These are phyloP conservation scores for Nomada fabriciana DNA, from an alignment of 2,888 invertebrate species.

Conservation along the genomic window DNA sequence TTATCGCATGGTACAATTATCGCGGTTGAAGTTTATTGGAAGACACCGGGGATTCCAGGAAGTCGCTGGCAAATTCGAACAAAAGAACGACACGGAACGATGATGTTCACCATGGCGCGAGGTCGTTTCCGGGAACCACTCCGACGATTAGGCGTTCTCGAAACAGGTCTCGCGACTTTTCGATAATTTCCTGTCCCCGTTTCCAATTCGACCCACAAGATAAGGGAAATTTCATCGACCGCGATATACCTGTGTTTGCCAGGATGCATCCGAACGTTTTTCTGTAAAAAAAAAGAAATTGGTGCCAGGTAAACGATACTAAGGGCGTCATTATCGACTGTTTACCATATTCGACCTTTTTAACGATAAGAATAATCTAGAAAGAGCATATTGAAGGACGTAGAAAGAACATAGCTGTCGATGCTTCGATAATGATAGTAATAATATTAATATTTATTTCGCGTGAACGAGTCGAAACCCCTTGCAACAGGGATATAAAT, in stretches of 20 bases:
- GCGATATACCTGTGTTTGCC: slow-evolving; percentile 67
- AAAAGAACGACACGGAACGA: slow-evolving; percentile 44
- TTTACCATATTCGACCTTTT: slow-evolving; percentile 54
- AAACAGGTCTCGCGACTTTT: slow-evolving; percentile 12
- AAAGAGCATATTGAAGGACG: slow-evolving; percentile 2
- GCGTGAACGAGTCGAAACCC: neutral
- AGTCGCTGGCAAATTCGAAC: slow-evolving; percentile 6
- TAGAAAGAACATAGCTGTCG: slow-evolving; percentile 6
- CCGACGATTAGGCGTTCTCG: slow-evolving; percentile 1
- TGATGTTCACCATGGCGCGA: neutral
- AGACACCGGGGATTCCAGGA: slow-evolving; percentile 38
- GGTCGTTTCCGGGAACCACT: slow-evolving; percentile 34
- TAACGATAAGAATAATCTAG: slow-evolving; percentile 62
- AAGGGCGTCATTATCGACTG: slow-evolving; percentile 56
- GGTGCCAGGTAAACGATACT: slow-evolving; percentile 16
- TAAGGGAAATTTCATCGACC: slow-evolving; percentile 51
- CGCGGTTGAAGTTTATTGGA: slow-evolving; percentile 35
- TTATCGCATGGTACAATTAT: slow-evolving; percentile 61
- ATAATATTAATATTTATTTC: neutral
- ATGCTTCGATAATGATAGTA: neutral
- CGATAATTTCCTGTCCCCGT: slow-evolving; percentile 39
- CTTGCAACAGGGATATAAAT: neutral
- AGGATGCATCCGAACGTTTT: slow-evolving; percentile 29
- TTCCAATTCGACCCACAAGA: slow-evolving; percentile 45
- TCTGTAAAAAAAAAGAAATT: neutral